These are phyloP conservation scores for Prenolepis imparis DNA, from an alignment of 2,888 invertebrate genomes.

Conservation along the genomic window DNA sequence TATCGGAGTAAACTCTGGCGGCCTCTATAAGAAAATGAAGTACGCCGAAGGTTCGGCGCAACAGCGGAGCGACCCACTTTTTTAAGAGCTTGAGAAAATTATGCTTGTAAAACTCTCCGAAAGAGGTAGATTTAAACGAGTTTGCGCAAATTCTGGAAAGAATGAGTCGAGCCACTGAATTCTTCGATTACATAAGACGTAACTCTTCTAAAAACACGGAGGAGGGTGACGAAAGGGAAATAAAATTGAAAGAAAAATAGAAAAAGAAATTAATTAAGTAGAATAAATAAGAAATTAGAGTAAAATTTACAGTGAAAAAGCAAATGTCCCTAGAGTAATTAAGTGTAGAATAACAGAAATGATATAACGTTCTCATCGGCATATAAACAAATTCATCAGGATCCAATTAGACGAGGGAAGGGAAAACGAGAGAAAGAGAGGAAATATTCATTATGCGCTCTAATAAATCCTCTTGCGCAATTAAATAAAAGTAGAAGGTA, in stretches of 20 bases:
- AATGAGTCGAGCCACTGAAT: not conserved
- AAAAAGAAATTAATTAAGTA: slow-evolving; percentile 13
- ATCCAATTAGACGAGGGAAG: slow-evolving; percentile 22
- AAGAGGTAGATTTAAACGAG: not conserved
- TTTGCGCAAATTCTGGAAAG: not conserved
- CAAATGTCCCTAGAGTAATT: slow-evolving; percentile 34
- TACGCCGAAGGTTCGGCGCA: not conserved
- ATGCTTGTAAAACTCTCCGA: slow-evolving; percentile 25
- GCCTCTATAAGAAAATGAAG: not conserved
- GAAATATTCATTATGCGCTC: slow-evolving; percentile 32
- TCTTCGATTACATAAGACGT: not conserved
- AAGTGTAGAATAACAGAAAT: slow-evolving; percentile 15
- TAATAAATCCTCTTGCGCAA: slow-evolving; percentile 27
- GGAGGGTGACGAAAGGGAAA: not conserved
- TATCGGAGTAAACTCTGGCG: slow-evolving; percentile 7
- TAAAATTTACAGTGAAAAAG: slow-evolving; percentile 29
- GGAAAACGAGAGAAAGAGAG: slow-evolving; percentile 4
- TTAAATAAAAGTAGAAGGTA: slow-evolving; percentile 36
- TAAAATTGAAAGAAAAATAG: not conserved
- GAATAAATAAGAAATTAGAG: slow-evolving; percentile 19
- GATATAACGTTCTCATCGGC: not conserved
- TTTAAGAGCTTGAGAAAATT: slow-evolving; percentile 30
- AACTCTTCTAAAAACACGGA: not conserved
- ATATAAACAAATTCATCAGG: slow-evolving; percentile 36
- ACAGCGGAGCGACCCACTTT: slow-evolving; percentile 24